Evolutionary conservation across 2,888 invertebrate genomes (phyloP).

Genomic region (Steromphala cineraria): DNA sequence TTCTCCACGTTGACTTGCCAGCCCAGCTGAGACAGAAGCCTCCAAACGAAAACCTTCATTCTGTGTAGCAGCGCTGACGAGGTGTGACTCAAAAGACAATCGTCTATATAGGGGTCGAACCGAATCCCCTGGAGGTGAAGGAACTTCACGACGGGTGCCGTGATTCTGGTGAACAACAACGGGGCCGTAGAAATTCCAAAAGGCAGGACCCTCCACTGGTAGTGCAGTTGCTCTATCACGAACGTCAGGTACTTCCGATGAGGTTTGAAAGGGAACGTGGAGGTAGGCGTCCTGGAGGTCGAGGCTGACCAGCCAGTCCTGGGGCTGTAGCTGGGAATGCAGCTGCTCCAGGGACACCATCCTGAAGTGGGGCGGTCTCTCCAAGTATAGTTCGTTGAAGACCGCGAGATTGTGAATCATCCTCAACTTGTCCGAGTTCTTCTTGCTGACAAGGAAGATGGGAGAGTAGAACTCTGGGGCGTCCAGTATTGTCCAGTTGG

Average conservation of each 20-base stretch:
- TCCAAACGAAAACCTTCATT: too few species aligned
- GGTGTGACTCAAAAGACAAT: background rate
- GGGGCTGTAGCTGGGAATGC: too few species aligned
- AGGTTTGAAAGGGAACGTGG: background rate
- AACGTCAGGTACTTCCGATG: background rate
- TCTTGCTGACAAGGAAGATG: too few species aligned
- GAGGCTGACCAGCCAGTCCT: background rate
- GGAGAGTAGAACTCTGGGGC: too few species aligned
- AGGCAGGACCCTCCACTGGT: background rate
- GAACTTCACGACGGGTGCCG: background rate
- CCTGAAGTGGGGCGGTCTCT: too few species aligned
- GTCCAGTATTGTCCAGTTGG: too few species aligned
- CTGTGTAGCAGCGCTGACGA: background rate
- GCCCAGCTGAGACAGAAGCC: too few species aligned
- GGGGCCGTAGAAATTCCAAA: background rate
- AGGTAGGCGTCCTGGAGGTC: background rate
- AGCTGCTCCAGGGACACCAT: too few species aligned
- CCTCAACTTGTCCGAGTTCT: too few species aligned
- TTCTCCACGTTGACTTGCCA: too few species aligned
- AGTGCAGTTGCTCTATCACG: background rate
- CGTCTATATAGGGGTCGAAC: conserved; percentile 13
- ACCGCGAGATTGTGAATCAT: too few species aligned
- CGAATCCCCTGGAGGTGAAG: background rate
- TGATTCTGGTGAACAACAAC: background rate
- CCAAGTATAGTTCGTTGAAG: too few species aligned